Evolutionary conservation across 92 coral and sea anemone species (phyloP), one percentile per base, ranked within the genome.

Genomic region (Paragorgia papillata): DNA sequence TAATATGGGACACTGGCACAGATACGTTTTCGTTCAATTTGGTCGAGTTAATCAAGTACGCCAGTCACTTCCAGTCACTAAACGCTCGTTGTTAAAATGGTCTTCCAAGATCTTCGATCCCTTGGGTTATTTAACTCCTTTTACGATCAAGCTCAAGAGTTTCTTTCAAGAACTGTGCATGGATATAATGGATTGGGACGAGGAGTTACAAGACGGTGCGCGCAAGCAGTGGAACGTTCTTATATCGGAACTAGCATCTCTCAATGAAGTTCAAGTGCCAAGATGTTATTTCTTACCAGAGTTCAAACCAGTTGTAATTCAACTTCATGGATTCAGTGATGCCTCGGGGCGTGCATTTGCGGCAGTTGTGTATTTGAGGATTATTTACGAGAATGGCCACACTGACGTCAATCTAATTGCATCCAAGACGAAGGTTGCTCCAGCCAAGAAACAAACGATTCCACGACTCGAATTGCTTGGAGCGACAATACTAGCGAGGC

Each of bases 101-200:
- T 31, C 91, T 28, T 83, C 83, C 21, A 87, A 87, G 80, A 87
- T 84, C 46, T 90, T 84, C 15, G 96, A 87, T 60, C 91, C 89
- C n/a, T 39, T 87, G 0, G 91, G 91, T 69, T 79, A 87, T 30
- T 58, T 90, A 20, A 84, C 81, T 43, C 87, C 87, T 0, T 87
- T 87, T 51, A 82, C 79, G 17, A 77, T 90, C 58, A 79, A 69
- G 59, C 25, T 86, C 79, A 90, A 90, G 74, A 57, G 63, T 73
- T 66, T 90, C 28, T 90, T 90, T 80, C 91, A 87, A 75, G 79
- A 75, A 62, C 69, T 90, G 59, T 84, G 89, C 81, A 15, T 81
- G 25, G 84, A 62, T 37, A 87, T 84, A 44, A 14, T 69, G 0
- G 81, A 65, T 27, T 90, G 91, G 96, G 90, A 90, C 70, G 81